These are phyloP conservation scores for Neoitamus cyanurus DNA, from an alignment of 2,888 invertebrate genomes.

Conservation along the genomic window DNA sequence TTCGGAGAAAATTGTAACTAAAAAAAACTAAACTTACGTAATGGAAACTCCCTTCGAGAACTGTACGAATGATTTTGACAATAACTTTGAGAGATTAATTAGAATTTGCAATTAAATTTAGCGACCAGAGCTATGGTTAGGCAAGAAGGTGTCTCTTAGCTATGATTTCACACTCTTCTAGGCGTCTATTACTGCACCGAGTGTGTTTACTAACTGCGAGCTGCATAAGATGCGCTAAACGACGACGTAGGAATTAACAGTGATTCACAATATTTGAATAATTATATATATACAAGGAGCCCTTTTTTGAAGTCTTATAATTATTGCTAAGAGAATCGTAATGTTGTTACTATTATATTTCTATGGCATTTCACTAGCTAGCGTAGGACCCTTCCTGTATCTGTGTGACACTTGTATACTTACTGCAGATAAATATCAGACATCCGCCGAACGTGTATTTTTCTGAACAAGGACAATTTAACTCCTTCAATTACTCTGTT, in stretches of 20 bases:
- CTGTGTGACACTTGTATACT: conserved; percentile 20
- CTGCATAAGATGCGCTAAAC: not conserved
- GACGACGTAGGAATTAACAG: conserved; percentile 6
- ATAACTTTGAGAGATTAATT: conserved; percentile 52
- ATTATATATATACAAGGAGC: conserved; percentile 31
- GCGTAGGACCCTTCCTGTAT: conserved; percentile 17
- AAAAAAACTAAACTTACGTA: conserved; percentile 7
- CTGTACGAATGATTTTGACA: conserved; percentile 57
- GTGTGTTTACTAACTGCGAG: not conserved
- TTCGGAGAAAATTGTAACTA: not conserved
- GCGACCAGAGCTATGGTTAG: not conserved
- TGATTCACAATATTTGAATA: conserved; percentile 28
- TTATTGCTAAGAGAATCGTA: conserved; percentile 30
- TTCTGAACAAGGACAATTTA: not conserved
- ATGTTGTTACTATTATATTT: conserved; percentile 32
- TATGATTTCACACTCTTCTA: conserved; percentile 10
- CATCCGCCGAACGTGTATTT: conserved; percentile 2
- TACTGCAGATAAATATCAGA: not conserved
- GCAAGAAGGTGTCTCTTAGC: conserved; percentile 6
- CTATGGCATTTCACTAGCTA: conserved; percentile 28
- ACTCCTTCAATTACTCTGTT: not conserved
- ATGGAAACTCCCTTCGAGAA: conserved; percentile 46
- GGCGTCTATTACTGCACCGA: not conserved
- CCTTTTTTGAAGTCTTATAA: conserved; percentile 34
- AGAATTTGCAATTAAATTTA: conserved; percentile 28